phyloP scores from a whole-genome alignment of 2,113 vertebrate species.

The Pampusana beccarii region DNA sequence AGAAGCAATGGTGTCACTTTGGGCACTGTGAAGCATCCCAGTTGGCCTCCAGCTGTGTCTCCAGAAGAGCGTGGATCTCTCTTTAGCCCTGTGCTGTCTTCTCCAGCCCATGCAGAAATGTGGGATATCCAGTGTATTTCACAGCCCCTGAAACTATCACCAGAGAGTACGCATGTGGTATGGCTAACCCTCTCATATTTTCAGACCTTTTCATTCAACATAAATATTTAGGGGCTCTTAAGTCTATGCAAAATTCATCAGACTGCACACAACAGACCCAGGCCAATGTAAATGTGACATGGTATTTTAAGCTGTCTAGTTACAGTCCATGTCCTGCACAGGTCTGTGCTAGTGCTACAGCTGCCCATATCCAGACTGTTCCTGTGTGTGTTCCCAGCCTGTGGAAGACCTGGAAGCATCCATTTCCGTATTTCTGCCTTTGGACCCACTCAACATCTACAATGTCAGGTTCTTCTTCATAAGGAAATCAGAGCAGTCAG shows the following conservation, averaged over 20 bases:
- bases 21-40: not conserved
- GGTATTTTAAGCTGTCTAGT: not conserved
- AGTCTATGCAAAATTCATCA: not conserved
- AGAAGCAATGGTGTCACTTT: not conserved
- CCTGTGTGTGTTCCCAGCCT: not conserved
- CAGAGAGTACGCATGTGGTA: fast-evolving
- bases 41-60: not conserved
- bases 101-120: not conserved
- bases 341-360: not conserved
- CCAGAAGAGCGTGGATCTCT: not conserved
- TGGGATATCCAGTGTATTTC: not conserved
- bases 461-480: not conserved
- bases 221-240: not conserved
- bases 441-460: not conserved
- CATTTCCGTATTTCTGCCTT: not conserved
- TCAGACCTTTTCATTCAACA: not conserved
- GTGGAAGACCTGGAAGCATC: not conserved
- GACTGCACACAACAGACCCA: not conserved
- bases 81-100: not conserved
- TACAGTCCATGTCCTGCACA: not conserved
- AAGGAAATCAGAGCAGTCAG: not conserved
- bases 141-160: not conserved
- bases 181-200: not conserved
- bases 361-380: not conserved
- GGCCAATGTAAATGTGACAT: not conserved